Percentiles rank a stretch among this genome's conserved stretches.
Conservation (phyloP, 2,888 invertebrate genomes). For the Caenorhabditis uteleia region DNA sequence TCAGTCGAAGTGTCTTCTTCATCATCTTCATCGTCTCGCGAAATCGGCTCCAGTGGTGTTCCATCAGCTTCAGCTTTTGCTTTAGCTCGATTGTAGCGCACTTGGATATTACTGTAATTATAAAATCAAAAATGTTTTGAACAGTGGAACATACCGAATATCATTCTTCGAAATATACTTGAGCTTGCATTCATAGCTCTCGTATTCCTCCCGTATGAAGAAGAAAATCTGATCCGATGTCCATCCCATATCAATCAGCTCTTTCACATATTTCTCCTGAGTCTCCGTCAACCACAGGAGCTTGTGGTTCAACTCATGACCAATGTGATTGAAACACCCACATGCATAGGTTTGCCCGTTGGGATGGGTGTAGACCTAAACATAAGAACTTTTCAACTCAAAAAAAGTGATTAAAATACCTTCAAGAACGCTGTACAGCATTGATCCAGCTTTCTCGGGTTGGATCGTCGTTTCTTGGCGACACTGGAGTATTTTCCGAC, state of each 20-base stretch:
- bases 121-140: too few species aligned
- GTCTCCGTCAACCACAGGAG: conserved; percentile 35
- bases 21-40: not conserved
- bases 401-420: too few species aligned
- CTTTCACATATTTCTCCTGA: conserved; percentile 34
- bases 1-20: too few species aligned
- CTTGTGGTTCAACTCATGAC: conserved; percentile 34
- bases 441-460: conserved; percentile 37
- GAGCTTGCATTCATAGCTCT: conserved; percentile 30
- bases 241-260: conserved; percentile 25
- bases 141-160: conserved; percentile 16
- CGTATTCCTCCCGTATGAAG: conserved; percentile 26
- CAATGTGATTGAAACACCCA: conserved; percentile 38
- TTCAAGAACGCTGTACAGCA: conserved; percentile 36
- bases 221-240: conserved; percentile 26
- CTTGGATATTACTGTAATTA: too few species aligned
- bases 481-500: conserved; percentile 38
- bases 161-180: conserved; percentile 39
- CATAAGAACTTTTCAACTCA: not conserved
- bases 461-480: conserved; percentile 30
- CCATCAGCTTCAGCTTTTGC: not conserved
- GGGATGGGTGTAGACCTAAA: too few species aligned
- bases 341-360: conserved; percentile 11
- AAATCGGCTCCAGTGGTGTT: not conserved
- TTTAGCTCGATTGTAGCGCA: not conserved